Evolutionary conservation across 1,140 invertebrate genomes (phyloP), one percentile per base, ranked within the genome.

Genomic region (Pararge aegeria): DNA sequence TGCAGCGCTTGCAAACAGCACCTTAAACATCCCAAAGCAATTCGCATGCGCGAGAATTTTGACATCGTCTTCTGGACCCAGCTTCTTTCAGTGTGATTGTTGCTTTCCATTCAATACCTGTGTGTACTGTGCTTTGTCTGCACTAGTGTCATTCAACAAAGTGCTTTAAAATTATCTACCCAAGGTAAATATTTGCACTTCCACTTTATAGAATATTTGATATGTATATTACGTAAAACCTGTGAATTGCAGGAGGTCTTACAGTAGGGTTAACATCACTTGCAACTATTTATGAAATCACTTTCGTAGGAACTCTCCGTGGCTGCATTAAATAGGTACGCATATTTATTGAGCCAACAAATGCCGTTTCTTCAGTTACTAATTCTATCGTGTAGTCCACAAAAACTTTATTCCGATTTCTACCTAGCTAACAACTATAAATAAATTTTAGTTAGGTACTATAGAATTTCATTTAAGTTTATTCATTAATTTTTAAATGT

Each of bases 31-130:
- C 16, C 6, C 27, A 48, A 55, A 18, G 7, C 42, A 63, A 34
- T 49, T 15, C 78, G 78, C 75, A 72, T 77, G 74, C 75, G 74
- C 61, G 66, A 53, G 64, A 46, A 66, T 63, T 68, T 68, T 70
- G 71, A 74, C 66, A 76, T 63, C 63, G 61, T 44, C 27, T 30
- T 59, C 65, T 61, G 57, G 55, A 54, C 65, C 67, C 74, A 77
- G 74, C 72, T 68, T 75, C 74, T 66, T 70, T 68, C 68, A 73
- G 70, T 73, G n/a, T 21, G 61, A 49, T 42, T 51, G 40, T 53
- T 58, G 60, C 65, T 50, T 53, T 40, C 19, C 42, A 20, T 18
- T 42, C 37, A 61, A 37, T 19, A 56, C 44, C 52, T 63, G 37
- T 53, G 49, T 34, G 27, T 50, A 46, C 37, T 9, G 3, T 37